phyloP scores from a whole-genome alignment of 2,113 vertebrate genomes.

The Mystacornis crossleyi region DNA sequence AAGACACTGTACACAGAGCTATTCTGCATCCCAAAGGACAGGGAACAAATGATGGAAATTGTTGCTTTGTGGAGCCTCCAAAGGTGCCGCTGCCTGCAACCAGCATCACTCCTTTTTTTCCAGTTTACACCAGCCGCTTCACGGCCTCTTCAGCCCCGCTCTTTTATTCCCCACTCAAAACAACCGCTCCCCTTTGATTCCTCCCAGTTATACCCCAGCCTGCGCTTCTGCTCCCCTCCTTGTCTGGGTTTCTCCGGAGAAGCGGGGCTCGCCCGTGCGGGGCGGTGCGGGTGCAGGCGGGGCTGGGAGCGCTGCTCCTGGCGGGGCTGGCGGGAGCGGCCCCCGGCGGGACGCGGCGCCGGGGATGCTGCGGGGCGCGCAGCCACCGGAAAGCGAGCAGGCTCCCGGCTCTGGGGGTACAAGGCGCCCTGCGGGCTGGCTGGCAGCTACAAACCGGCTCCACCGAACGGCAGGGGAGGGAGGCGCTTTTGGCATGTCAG shows the following conservation, averaged over 20 bases:
- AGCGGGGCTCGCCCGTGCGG: rapidly evolving
- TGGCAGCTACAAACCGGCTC: not conserved
- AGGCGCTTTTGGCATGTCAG: not conserved
- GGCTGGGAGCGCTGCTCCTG: not conserved
- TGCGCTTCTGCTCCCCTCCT: not conserved
- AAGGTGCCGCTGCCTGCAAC: not conserved
- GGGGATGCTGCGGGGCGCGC: constrained; percentile 23
- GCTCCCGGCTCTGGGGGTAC: constrained; percentile 11
- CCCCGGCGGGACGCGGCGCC: not conserved
- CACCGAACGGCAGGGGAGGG: not conserved
- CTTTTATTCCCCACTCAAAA: not conserved
- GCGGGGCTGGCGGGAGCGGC: not conserved
- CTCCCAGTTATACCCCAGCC: not conserved
- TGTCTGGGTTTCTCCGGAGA: not conserved
- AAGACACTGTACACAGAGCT: not conserved
- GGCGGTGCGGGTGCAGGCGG: too few relatives aligned
- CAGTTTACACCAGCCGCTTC: not conserved
- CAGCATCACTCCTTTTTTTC: not conserved
- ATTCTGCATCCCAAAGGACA: not conserved
- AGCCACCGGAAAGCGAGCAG: constrained; percentile 9
- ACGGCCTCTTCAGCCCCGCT: not conserved
- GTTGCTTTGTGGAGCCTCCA: not conserved
- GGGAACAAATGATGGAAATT: not conserved
- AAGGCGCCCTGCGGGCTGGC: not conserved
- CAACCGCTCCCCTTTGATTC: not conserved